Conservation (phyloP, 1,140 invertebrate genomes). For the Cydia strobilella region DNA sequence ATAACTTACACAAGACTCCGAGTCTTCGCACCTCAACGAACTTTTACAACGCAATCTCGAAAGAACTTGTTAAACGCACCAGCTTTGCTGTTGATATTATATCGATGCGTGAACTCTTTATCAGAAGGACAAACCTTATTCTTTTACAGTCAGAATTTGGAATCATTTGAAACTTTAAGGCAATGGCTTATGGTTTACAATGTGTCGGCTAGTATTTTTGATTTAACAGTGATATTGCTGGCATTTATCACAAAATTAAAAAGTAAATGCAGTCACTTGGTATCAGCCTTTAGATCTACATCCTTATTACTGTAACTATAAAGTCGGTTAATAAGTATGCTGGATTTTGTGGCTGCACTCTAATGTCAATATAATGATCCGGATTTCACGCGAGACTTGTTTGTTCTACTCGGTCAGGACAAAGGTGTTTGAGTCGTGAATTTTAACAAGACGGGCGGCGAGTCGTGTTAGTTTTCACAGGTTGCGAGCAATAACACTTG, state of each 20-base stretch:
- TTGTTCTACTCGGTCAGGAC: slow-evolving; percentile 15
- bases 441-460: slow-evolving; percentile 38
- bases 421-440: slow-evolving; percentile 43
- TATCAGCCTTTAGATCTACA: background rate
- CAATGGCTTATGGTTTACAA: background rate
- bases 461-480: slow-evolving; percentile 33
- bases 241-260: slow-evolving; percentile 8
- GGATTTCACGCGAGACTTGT: slow-evolving; percentile 28
- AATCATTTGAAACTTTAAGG: background rate
- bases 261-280: background rate
- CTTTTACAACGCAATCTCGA: background rate
- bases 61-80: slow-evolving; percentile 26
- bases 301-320: background rate
- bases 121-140: slow-evolving; percentile 5
- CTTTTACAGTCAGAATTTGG: background rate
- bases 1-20: slow-evolving; percentile 21
- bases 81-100: slow-evolving; percentile 15
- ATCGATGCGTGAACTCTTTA: slow-evolving; percentile 32
- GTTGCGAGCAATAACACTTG: background rate
- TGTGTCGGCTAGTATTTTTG: background rate
- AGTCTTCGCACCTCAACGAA: slow-evolving; percentile 15
- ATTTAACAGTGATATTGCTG: background rate
- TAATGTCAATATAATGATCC: background rate
- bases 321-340: background rate
- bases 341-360: background rate